These are phyloP conservation scores for Turnix velox DNA, from an alignment of 2,113 vertebrate genomes.

Conservation along the genomic window DNA sequence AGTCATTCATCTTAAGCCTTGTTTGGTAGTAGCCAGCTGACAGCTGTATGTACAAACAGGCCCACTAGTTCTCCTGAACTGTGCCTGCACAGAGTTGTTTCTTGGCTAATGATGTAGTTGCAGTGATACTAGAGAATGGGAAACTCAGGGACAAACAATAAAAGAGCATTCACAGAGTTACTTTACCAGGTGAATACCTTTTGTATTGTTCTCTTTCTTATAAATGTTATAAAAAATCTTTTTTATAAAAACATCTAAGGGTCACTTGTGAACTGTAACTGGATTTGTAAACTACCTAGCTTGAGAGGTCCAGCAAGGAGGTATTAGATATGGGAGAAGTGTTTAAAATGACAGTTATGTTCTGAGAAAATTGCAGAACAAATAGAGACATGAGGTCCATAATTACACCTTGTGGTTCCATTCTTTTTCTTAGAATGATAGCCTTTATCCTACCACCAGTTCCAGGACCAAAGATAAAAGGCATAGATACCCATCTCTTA, in stretches of 20 bases:
- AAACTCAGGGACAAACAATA: neutral
- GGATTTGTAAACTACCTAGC: neutral
- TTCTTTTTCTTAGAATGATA: conserved; percentile 78
- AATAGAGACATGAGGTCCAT: neutral
- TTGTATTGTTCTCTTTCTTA: neutral
- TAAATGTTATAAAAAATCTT: too few species aligned
- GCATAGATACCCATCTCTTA: conserved; percentile 87
- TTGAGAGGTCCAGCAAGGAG: neutral
- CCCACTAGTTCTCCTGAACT: neutral
- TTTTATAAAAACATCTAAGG: neutral
- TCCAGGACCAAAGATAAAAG: conserved; percentile 94
- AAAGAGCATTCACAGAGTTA: neutral
- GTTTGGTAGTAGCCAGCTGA: neutral
- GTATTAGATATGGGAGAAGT: neutral
- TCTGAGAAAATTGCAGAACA: neutral
- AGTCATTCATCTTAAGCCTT: neutral
- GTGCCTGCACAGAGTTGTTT: neutral
- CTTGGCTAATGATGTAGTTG: neutral
- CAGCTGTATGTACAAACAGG: neutral
- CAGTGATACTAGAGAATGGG: neutral
- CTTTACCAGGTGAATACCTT: neutral
- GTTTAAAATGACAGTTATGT: neutral
- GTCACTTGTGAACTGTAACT: neutral
- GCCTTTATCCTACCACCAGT: conserved; percentile 87
- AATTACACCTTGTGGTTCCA: neutral